Base-by-base conservation (phyloP, 1,140 invertebrate genomes). In the Lanistes nyassanus region DNA sequence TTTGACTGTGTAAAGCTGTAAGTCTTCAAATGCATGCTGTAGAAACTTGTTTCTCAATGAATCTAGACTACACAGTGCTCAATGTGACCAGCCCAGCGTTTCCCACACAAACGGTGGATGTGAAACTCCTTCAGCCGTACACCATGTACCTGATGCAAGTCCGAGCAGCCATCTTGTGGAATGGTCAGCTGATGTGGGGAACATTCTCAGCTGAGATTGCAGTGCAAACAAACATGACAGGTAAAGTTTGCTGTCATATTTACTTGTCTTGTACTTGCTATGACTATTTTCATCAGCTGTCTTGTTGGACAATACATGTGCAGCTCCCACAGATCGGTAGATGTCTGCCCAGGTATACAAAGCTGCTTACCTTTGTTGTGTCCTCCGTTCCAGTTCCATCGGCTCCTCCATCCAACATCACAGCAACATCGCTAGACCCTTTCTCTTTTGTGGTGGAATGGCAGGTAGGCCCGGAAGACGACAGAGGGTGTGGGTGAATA, bases 161-260 rank as follows among this genome's bases (percentile, higher is more conserved):
- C 11, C 60, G 80, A 36, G 83, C 75, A 26, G 81, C 81, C 34
- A 85, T 79, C 66, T 42, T 77, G 42, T 76, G 83, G 58, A 65
- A 74, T 37, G 80, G 76, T 11, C 19, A 66, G 21, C 70, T 78
- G 29, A 56, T 82, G 42, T 85, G 84, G 82, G 84, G 84, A 58
- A 77, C 79, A 21, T 80, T 80, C 62, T 78, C 77, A 65, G 3
- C 16, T 4, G 64, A 58, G n/a, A 23, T 81, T 13, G 56, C 68
- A 6, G 67, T 78, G 0, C 79, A 60, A 56, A 83, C 82, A 66
- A 56, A 75, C 51, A 75, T 79, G 21, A 65, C 75, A 75, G 78
- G 82, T 83, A 76, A 58, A 29, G 36, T 26, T 0, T 31, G 21
- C 37, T 29, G 16, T 1, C 11, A 70, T 70, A 19, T 42, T 29